These are phyloP conservation scores for Scaeva pyrastri DNA, from an alignment of 2,888 invertebrate genomes.

Conservation along the genomic window DNA sequence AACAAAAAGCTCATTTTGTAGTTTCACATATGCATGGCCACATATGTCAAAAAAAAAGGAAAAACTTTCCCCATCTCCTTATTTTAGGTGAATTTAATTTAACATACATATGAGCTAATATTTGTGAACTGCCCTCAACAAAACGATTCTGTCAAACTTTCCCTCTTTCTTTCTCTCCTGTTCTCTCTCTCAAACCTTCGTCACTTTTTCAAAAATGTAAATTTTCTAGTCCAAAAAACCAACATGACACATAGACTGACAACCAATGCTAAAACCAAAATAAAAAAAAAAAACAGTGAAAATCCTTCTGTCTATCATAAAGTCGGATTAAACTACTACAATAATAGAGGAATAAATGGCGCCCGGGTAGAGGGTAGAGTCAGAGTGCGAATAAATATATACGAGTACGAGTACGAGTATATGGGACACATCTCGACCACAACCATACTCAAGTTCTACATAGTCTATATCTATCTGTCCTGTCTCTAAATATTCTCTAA, in stretches of 20 bases:
- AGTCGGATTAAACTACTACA: constrained; percentile 66
- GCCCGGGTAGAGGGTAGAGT: constrained; percentile 18
- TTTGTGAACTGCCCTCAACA: constrained; percentile 56
- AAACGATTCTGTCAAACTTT: constrained; percentile 27
- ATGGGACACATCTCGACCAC: constrained; percentile 44
- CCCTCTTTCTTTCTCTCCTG: no score
- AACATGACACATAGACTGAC: constrained; percentile 68
- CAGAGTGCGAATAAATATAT: constrained; percentile 46
- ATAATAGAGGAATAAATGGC: background rate
- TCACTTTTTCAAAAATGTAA: constrained; percentile 52
- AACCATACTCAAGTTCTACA: background rate
- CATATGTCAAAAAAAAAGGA: background rate
- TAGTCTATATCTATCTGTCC: no score
- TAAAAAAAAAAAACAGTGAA: background rate
- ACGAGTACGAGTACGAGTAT: constrained; percentile 31
- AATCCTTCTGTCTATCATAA: constrained; percentile 69
- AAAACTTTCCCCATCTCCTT: background rate
- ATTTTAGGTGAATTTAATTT: constrained; percentile 53
- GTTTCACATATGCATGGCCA: constrained; percentile 32
- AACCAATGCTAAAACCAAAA: background rate
- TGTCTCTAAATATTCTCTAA: constrained; percentile 10
- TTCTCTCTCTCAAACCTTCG: background rate
- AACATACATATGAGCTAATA: constrained; percentile 55
- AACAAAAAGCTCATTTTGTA: constrained; percentile 38
- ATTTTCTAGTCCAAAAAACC: constrained; percentile 60